These are phyloP conservation scores for Nephila pilipes DNA, from an alignment of 1,140 invertebrate genomes.

Conservation along the genomic window DNA sequence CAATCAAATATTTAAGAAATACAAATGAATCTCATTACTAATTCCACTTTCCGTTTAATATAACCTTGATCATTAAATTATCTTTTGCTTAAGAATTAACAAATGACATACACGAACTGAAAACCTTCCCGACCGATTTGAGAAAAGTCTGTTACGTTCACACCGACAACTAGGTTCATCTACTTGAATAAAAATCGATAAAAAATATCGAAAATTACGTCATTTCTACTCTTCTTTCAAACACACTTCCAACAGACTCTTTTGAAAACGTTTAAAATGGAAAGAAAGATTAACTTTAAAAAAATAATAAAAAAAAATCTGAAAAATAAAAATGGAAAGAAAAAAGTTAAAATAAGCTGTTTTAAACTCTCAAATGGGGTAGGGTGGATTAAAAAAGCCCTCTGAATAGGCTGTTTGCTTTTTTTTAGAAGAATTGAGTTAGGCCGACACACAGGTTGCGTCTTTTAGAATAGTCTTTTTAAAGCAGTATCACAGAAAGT, in stretches of 20 bases:
- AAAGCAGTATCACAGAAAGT: background rate
- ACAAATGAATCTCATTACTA: too few species aligned
- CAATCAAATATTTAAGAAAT: too few species aligned
- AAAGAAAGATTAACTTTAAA: conserved; percentile 27
- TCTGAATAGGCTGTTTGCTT: conserved; percentile 64
- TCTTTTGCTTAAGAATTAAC: too few species aligned
- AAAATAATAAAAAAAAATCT: background rate
- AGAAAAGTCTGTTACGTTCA: too few species aligned
- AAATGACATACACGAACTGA: too few species aligned
- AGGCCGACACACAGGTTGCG: conserved; percentile 30
- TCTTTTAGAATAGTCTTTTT: conserved; percentile 23
- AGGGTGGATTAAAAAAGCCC: conserved; percentile 66
- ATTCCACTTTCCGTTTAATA: too few species aligned
- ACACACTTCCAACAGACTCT: background rate
- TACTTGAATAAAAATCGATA: too few species aligned
- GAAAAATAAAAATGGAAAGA: background rate
- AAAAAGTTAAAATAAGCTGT: conserved; percentile 43
- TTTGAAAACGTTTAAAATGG: conserved; percentile 43
- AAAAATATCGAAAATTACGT: background rate
- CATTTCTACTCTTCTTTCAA: conserved; percentile 24
- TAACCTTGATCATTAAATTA: too few species aligned
- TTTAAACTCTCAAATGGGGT: conserved; percentile 56
- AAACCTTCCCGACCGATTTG: too few species aligned
- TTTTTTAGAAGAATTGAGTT: conserved; percentile 55
- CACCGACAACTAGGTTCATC: too few species aligned